These are phyloP conservation scores for Fulmarus glacialis DNA, from an alignment of 2,113 vertebrate species.

Conservation along the genomic window DNA sequence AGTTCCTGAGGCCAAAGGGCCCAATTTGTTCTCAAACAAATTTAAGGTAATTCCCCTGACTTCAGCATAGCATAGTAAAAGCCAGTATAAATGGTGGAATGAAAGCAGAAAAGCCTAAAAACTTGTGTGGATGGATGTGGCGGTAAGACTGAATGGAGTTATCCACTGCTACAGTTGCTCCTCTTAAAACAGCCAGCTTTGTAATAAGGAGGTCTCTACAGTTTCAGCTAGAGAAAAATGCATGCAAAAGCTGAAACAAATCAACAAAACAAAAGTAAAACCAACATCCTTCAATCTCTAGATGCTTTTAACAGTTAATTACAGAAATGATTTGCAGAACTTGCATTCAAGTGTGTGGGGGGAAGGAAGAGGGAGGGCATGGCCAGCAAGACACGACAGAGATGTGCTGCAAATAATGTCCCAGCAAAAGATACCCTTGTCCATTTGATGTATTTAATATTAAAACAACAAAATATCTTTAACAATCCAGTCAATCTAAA, in stretches of 20 bases:
- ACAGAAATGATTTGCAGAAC: neutral
- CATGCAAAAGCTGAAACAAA: neutral
- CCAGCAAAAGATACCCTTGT: neutral
- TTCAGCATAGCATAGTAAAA: neutral
- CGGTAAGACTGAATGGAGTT: neutral
- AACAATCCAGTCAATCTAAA: neutral
- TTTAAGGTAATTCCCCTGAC: neutral
- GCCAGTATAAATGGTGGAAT: neutral
- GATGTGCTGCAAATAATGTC: neutral
- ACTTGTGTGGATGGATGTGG: neutral
- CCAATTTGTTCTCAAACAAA: neutral
- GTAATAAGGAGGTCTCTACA: neutral
- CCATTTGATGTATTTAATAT: neutral
- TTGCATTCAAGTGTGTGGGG: neutral
- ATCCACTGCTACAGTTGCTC: neutral
- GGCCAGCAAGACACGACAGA: neutral
- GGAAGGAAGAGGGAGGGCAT: neutral
- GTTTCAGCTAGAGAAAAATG: neutral
- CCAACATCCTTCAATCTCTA: neutral
- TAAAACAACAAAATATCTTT: neutral
- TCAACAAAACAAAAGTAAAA: neutral
- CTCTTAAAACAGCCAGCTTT: neutral
- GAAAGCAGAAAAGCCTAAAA: neutral
- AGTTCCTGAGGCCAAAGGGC: neutral
- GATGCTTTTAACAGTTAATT: neutral